Evolutionary conservation across 2,888 invertebrate genomes (phyloP).

Genomic region (Endomychus coccineus): DNA sequence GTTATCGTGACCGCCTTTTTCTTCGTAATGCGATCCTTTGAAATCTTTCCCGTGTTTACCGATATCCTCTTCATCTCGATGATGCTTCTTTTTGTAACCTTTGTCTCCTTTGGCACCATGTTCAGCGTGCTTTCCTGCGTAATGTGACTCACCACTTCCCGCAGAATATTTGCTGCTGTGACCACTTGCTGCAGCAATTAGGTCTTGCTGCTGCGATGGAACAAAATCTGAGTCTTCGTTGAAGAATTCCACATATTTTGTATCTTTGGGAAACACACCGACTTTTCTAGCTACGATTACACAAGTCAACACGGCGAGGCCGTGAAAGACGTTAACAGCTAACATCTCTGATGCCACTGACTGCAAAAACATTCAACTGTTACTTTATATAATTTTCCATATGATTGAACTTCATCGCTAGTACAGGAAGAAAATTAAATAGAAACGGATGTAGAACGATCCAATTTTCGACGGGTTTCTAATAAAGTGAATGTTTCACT

Average conservation of each 20-base stretch:
- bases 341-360: conserved; percentile 13
- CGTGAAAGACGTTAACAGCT: conserved; percentile 18
- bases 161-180: conserved; percentile 19
- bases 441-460: conserved; percentile 13
- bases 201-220: background rate
- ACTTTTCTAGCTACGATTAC: conserved; percentile 3
- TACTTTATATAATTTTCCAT: background rate
- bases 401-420: conserved; percentile 5
- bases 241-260: background rate
- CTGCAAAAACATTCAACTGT: background rate
- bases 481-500: too few relatives aligned
- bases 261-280: background rate
- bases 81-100: conserved; percentile 51
- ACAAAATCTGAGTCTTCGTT: background rate
- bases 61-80: conserved; percentile 53
- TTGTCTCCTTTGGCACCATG: conserved; percentile 49
- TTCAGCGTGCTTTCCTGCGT: conserved; percentile 47
- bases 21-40: conserved; percentile 53
- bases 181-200: conserved; percentile 3
- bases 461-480: conserved; percentile 14
- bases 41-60: conserved; percentile 54
- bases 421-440: conserved; percentile 16
- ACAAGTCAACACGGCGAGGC: conserved; percentile 13
- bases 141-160: conserved; percentile 37
- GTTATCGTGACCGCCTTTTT: conserved; percentile 56